These are phyloP conservation scores for Saccopteryx leptura DNA, from an alignment of 2,113 vertebrate species.

Conservation along the genomic window DNA sequence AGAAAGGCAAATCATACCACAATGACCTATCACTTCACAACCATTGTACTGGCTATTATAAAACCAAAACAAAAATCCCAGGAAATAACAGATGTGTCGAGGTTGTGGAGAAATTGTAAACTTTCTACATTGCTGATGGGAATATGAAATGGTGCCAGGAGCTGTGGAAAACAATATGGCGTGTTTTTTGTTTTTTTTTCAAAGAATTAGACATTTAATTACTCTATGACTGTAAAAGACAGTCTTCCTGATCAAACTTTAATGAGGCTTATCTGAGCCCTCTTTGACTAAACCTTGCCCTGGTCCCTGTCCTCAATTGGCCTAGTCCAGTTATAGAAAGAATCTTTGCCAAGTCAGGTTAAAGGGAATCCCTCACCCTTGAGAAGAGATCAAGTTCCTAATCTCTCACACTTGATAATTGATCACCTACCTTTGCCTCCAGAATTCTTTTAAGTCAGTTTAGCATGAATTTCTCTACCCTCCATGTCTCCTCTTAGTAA, in stretches of 20 bases:
- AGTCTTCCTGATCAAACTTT: neutral
- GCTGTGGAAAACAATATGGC: neutral
- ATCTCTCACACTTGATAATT: neutral
- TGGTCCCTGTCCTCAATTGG: neutral
- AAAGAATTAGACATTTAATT: neutral
- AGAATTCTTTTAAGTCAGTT: neutral
- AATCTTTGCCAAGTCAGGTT: neutral
- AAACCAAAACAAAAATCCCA: neutral
- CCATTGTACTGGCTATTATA: neutral
- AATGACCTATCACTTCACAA: neutral
- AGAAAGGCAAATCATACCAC: neutral
- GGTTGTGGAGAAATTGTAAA: neutral
- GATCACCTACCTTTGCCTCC: neutral
- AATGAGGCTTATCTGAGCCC: neutral
- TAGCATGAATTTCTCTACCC: neutral
- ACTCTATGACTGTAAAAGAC: neutral
- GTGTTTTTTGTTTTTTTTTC: too few species aligned
- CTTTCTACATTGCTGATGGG: neutral
- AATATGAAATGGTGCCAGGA: neutral
- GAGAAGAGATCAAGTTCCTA: neutral
- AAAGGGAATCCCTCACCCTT: neutral
- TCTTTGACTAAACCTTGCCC: neutral
- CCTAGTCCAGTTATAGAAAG: neutral
- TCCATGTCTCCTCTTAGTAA: neutral
- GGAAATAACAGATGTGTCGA: neutral